Evolutionary conservation across 2,797 vertebrate genomes (phyloP), one percentile per base, ranked within the genome.

Genomic region (Craterocephalus amniculus): DNA sequence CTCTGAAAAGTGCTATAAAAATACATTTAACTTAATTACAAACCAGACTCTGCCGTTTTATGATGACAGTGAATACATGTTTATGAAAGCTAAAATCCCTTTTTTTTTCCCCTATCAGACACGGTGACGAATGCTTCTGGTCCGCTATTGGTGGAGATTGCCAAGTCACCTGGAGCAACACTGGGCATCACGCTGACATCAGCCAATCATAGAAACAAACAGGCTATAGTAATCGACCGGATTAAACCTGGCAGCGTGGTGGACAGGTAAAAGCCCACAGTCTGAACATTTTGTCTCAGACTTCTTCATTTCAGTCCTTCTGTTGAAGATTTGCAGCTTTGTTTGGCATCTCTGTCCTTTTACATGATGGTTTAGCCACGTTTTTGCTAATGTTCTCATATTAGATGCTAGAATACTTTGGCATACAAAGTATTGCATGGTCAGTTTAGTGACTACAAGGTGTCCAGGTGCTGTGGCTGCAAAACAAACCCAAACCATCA

Each of bases 201-300:
- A 0, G 89, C 95, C 75, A 93, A 63, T 16, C 96, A 98, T 88
- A 92, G 95, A 35, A 97, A 96, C 93, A 99, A 97, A 82, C 96
- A 96, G 32, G 95, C 97, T 77, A 97, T 99, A 48, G 92, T 98
- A 80, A 95, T 99, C 0, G 97, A 99, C 89, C 96, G 96, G 78
- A 96, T 99, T 61, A 99, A 97, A 84, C 94, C 96, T 0, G 97
- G 95, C 88, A 99, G 97, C 0, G 96, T 98, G 74, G 97, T 97
- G 72, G 97, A 99, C 95, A 98, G 98, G 98, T 99, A 91, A 45
- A 79, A 13, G 31, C 58, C 38, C 26, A 22, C 32, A 7, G 2
- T n/a, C 20, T 22, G n/a, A 24, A 49, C 22, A 22, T 12, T 4
- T 22, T 24, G 45, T 24, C 43, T n/a, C 7, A 8, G 16, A 18